Evolutionary conservation across 1,140 invertebrate species (phyloP), one percentile per base, ranked within the genome.

Genomic region (Teleogryllus occipitalis): DNA sequence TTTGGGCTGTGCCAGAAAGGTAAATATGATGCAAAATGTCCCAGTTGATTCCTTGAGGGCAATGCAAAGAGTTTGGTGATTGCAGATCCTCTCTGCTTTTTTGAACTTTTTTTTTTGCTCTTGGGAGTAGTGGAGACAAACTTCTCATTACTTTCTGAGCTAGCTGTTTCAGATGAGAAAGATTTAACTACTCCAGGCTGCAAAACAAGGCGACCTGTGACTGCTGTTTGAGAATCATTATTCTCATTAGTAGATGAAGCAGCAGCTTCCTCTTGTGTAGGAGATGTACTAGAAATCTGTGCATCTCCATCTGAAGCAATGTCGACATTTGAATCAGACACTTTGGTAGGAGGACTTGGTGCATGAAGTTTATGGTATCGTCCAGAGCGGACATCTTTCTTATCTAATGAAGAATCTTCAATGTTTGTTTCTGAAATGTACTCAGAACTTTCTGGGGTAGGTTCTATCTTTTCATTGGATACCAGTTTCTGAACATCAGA

Each of bases 351-450:
- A 12, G 76, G 82, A 78, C 82, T 86, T 2, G 87, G 87, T 0
- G 87, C 87, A 39, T 83, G 85, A 75, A 84, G 87, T 79, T 88
- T 88, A 49, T 87, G 79, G 74, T 88, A 87, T 76, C 83, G 86
- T 5, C 87, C 87, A 0, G 86, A 86, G 47, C 87, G 83, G 77
- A 81, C 81, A 12, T 81, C 80, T 8, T 77, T 78, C 10, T 84
- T 84, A 0, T 65, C 54, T 14, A 14, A 10, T 65, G 10, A 7
- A 65, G 54, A 14, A 65, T 65, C 54, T 14, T 18, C 54, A 10
- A 65, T 65, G 18, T 18, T 65, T 65, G 54, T 65, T 65, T 65
- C 54, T 14, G 54, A 65, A 10, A 65, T 14, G 18, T 1, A 18
- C 18, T 65, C 54, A 3, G 54, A 65, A 65, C 10, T 65, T 7